Conservation (phyloP, 2,797 vertebrate species). For the Syndactyla subalaris region DNA sequence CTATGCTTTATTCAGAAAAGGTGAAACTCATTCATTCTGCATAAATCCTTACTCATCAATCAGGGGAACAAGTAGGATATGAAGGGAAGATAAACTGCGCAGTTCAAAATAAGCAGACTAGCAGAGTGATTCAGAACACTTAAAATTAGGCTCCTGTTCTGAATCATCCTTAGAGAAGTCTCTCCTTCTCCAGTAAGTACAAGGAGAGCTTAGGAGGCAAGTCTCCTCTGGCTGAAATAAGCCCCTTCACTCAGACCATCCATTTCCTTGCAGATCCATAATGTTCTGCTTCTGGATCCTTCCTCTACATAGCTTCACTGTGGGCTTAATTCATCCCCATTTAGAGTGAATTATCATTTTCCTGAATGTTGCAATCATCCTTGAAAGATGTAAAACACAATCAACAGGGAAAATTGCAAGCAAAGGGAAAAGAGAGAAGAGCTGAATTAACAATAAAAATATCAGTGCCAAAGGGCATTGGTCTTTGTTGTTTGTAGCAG, state of each 20-base stretch:
- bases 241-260: neutral
- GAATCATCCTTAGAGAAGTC: conserved; percentile 15
- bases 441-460: conserved; percentile 9
- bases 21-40: conserved; percentile 40
- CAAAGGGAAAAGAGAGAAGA: conserved; percentile 4
- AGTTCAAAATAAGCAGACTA: conserved; percentile 22
- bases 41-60: conserved; percentile 44
- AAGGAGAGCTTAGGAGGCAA: neutral
- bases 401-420: neutral
- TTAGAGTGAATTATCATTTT: neutral
- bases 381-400: neutral
- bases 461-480: neutral
- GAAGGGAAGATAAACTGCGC: conserved; percentile 13
- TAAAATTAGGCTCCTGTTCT: neutral
- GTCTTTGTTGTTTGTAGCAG: neutral
- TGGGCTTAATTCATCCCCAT: neutral
- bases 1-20: conserved; percentile 40
- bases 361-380: neutral
- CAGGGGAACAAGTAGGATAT: conserved; percentile 24
- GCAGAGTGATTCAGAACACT: conserved; percentile 17
- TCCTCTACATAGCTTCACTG: neutral
- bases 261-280: neutral
- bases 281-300: neutral
- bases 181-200: neutral
- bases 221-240: neutral